phyloP scores from a whole-genome alignment of 1,140 invertebrate genomes.

The Calliopsis andreniformis region DNA sequence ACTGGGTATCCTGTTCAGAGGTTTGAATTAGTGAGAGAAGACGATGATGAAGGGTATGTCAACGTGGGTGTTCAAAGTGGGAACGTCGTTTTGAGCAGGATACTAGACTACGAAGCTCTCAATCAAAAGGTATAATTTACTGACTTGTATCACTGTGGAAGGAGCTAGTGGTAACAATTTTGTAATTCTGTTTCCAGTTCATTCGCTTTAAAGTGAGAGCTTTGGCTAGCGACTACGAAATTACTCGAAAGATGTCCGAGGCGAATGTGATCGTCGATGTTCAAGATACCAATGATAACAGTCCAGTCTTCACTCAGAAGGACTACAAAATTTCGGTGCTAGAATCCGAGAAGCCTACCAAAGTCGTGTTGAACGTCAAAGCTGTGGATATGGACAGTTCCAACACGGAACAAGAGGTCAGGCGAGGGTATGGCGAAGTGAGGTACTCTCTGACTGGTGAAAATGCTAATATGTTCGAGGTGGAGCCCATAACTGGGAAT shows the following conservation, averaged over 20 bases:
- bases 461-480: conserved; percentile 86
- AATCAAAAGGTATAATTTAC: conserved; percentile 82
- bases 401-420: conserved; percentile 83
- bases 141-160: neutral
- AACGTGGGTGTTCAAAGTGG: conserved; percentile 86
- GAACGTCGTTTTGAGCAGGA: conserved; percentile 86
- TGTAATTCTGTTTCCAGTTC: conserved; percentile 72
- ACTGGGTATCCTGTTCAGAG: conserved; percentile 84
- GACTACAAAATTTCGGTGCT: conserved; percentile 87
- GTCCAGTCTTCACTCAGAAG: conserved; percentile 86
- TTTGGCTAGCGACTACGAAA: conserved; percentile 85
- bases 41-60: conserved; percentile 78
- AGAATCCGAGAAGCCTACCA: conserved; percentile 87
- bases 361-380: conserved; percentile 86
- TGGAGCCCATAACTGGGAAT: conserved; percentile 86
- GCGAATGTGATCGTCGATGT: conserved; percentile 87
- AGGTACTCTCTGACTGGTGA: conserved; percentile 87
- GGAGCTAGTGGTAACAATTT: neutral
- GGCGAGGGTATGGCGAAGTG: conserved; percentile 86
- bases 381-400: conserved; percentile 88
- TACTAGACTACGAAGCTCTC: conserved; percentile 88
- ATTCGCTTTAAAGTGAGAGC: conserved; percentile 88
- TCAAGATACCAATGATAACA: conserved; percentile 91
- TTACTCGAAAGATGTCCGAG: conserved; percentile 84
- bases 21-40: conserved; percentile 82